Conservation (phyloP, 2,888 invertebrate species). For the Resseliella maxima region DNA sequence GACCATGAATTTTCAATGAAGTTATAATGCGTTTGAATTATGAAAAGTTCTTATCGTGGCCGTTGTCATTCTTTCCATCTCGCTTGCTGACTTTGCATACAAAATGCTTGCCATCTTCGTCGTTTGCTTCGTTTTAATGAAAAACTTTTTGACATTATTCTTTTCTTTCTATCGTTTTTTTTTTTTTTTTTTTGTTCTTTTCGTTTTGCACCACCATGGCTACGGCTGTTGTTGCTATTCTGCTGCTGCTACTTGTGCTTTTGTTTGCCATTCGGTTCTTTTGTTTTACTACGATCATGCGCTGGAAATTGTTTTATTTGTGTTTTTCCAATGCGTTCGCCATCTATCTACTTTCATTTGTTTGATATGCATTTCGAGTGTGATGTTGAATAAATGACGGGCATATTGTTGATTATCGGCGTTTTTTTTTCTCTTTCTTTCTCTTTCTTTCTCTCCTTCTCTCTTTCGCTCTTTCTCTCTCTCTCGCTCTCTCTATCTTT, state of each 20-base stretch:
- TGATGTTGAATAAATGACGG: conserved; percentile 31
- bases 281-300: conserved; percentile 42
- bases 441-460: no score
- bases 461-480: no score
- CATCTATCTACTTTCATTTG: not conserved
- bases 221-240: not conserved
- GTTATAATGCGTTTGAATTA: conserved; percentile 57
- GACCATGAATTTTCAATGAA: conserved; percentile 57
- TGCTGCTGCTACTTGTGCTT: not conserved
- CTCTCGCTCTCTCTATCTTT: no score
- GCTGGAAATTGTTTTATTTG: not conserved
- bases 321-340: not conserved
- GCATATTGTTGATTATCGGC: conserved; percentile 33
- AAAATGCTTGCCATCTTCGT: not conserved
- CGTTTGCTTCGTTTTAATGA: conserved; percentile 46
- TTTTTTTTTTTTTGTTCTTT: not conserved
- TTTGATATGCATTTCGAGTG: not conserved
- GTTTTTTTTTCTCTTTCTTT: no score
- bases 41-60: conserved; percentile 57
- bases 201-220: no score
- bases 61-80: conserved; percentile 32
- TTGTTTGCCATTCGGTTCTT: not conserved
- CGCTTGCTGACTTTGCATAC: conserved; percentile 29
- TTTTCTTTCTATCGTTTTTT: not conserved
- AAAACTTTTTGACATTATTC: conserved; percentile 49